Evolutionary conservation across 1,140 invertebrate genomes (phyloP).

Genomic region (Tachypleus tridentatus): DNA sequence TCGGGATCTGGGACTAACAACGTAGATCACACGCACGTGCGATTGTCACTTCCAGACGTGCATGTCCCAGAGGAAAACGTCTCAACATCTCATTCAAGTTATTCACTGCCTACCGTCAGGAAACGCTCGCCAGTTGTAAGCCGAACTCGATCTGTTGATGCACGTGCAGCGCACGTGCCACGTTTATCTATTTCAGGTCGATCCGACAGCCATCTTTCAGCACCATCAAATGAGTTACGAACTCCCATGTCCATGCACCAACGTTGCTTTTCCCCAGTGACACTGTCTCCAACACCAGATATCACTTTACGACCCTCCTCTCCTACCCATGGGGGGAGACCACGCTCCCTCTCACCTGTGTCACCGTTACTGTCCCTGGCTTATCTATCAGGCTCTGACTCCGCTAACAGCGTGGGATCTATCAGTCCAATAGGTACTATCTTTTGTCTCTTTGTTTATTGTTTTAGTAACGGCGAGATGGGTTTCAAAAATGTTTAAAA

Average conservation of each 20-base stretch:
- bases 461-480: background rate
- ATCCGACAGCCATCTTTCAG: constrained; percentile 12
- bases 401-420: constrained; percentile 10
- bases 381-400: constrained; percentile 13
- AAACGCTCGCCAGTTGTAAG: constrained; percentile 16
- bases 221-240: background rate
- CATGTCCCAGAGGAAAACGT: constrained; percentile 19
- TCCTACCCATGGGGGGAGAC: constrained; percentile 11
- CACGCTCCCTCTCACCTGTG: constrained; percentile 7
- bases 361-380: constrained; percentile 16
- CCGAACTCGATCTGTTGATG: constrained; percentile 18
- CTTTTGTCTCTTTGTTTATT: background rate
- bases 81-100: constrained; percentile 12
- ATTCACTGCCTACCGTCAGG: constrained; percentile 13
- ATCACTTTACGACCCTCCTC: constrained; percentile 9
- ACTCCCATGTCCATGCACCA: constrained; percentile 6
- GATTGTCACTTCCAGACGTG: constrained; percentile 15
- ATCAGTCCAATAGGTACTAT: constrained; percentile 15
- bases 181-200: constrained; percentile 14
- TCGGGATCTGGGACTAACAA: background rate
- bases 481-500: background rate
- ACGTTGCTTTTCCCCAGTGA: constrained; percentile 14
- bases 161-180: constrained; percentile 16
- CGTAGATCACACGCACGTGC: constrained; percentile 14
- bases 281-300: constrained; percentile 5